A percentile compares a stretch with the other conserved stretches of the same genome.
Evolutionary conservation across 2,113 vertebrate genomes (phyloP).

Genomic region (Calyptomena viridis): DNA sequence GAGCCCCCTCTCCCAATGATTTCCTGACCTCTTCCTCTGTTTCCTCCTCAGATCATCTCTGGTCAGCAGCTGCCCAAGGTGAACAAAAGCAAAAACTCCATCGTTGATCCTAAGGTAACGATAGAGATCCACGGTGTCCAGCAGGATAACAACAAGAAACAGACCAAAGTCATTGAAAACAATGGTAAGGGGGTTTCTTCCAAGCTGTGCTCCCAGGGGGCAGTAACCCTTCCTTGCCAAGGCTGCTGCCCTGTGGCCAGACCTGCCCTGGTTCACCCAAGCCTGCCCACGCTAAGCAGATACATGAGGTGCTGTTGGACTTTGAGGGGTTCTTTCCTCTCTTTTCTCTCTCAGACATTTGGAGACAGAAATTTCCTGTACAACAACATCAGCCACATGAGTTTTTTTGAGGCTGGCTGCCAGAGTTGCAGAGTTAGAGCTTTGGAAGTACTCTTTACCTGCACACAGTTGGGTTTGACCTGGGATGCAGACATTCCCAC

Average conservation of each 20-base stretch:
- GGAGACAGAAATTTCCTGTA: neutral
- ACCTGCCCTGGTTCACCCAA: neutral
- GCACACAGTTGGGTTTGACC: neutral
- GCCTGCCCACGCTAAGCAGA: neutral
- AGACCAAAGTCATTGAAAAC: conserved; percentile 85
- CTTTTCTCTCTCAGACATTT: neutral
- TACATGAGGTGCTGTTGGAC: neutral
- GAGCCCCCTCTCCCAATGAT: neutral
- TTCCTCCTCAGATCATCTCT: conserved; percentile 84
- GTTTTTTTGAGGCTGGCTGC: neutral
- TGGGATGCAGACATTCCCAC: neutral
- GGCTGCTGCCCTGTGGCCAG: neutral
- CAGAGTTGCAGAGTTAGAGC: neutral
- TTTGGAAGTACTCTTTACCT: neutral
- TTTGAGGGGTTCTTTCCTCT: neutral
- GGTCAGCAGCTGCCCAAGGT: conserved; percentile 95
- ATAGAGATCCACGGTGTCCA: conserved; percentile 84
- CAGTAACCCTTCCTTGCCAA: neutral
- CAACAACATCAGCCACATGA: neutral
- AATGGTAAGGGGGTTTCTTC: conserved; percentile 76
- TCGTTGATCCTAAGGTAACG: conserved; percentile 89
- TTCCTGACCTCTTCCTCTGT: neutral
- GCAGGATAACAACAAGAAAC: conserved; percentile 77
- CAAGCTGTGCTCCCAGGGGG: neutral
- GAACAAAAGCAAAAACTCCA: conserved; percentile 89